Conservation (phyloP, 2,888 invertebrate species). For the Eristalinus sepulchralis region DNA sequence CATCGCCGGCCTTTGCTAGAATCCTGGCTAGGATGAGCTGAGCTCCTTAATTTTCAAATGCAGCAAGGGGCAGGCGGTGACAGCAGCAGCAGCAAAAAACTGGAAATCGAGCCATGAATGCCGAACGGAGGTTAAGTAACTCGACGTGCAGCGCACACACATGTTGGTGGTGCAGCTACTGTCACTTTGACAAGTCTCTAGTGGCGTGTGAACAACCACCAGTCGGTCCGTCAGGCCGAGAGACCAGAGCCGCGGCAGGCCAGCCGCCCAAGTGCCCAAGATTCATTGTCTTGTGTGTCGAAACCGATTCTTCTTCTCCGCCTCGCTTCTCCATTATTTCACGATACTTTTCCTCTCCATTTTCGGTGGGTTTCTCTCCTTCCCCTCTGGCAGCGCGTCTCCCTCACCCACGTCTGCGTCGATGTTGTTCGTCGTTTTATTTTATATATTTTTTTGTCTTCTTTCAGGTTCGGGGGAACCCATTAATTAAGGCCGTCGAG, state of each 20-base stretch:
- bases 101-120: constrained; percentile 36
- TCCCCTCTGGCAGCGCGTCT: background rate
- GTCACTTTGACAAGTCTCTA: constrained; percentile 53
- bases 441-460: constrained; percentile 2
- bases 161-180: constrained; percentile 16
- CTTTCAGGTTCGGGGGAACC: constrained; percentile 59
- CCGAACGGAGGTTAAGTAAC: constrained; percentile 58
- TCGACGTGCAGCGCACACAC: background rate
- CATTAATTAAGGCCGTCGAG: constrained; percentile 61
- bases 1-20: background rate
- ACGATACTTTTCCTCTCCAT: background rate
- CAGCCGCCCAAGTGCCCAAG: background rate
- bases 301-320: constrained; percentile 14
- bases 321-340: background rate
- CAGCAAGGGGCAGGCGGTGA: background rate
- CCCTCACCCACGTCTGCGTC: background rate
- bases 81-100: background rate
- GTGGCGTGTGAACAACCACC: constrained; percentile 52
- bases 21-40: background rate
- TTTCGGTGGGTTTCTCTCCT: constrained; percentile 34
- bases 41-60: background rate
- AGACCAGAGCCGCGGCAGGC: background rate
- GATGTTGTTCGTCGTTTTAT: no score
- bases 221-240: background rate
- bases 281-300: constrained; percentile 34